A percentile compares a stretch with the other conserved stretches of the same genome.
Conservation (phyloP, 2,797 vertebrate genomes). For the Sebastes taczanowskii region DNA sequence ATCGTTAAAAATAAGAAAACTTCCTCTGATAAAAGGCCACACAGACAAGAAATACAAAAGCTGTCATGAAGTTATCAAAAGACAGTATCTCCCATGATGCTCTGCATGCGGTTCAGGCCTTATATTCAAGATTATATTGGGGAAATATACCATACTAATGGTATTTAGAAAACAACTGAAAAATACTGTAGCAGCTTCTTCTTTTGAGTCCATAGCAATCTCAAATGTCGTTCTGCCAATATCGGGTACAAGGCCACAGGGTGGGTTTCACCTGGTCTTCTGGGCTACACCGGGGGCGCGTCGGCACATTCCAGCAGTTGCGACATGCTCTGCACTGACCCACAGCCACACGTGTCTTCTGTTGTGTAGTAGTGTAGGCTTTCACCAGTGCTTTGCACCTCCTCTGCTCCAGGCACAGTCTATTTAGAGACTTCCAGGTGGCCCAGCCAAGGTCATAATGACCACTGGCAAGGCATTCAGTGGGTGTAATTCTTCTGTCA, state of each 20-base stretch:
- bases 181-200: too few species aligned
- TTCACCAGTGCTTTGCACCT: not conserved
- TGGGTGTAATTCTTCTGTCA: not conserved
- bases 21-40: not conserved
- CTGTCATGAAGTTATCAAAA: not conserved
- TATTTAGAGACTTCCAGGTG: not conserved
- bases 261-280: not conserved
- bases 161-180: too few species aligned
- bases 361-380: not conserved
- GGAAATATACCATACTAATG: too few species aligned
- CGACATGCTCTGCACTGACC: too few species aligned
- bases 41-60: not conserved
- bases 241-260: not conserved
- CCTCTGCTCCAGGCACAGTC: not conserved
- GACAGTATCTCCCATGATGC: not conserved
- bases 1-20: too few species aligned
- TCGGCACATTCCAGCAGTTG: too few species aligned
- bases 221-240: too few species aligned
- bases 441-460: not conserved
- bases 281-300: not conserved
- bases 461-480: not conserved
- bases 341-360: not conserved
- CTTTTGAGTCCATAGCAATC: too few species aligned
- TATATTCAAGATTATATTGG: too few species aligned
- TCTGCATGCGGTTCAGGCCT: not conserved